These are phyloP conservation scores for Eupsittula cactorum DNA, from an alignment of 2,113 vertebrate species.

Conservation along the genomic window DNA sequence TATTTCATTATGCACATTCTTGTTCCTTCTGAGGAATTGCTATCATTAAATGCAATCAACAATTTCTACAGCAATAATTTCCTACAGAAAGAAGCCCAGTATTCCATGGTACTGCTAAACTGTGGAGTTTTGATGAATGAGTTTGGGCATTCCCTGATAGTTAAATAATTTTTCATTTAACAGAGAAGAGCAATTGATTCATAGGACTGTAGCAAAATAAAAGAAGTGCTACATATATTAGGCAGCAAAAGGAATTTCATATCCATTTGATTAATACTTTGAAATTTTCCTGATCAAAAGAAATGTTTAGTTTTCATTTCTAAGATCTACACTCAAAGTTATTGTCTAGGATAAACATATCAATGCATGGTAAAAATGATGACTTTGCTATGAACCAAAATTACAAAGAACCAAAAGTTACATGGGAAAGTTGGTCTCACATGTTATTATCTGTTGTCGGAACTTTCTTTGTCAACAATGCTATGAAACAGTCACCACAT, in stretches of 20 bases:
- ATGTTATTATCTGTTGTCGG: not conserved
- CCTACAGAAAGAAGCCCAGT: not conserved
- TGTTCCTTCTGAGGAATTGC: not conserved
- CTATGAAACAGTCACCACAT: not conserved
- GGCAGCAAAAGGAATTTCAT: not conserved
- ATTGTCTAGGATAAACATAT: not conserved
- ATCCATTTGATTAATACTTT: not conserved
- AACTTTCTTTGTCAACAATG: not conserved
- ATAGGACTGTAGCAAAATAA: not conserved
- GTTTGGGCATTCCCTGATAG: slow-evolving; percentile 1
- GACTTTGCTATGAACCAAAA: not conserved
- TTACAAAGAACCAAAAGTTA: not conserved
- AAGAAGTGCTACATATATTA: not conserved
- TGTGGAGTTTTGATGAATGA: slow-evolving; percentile 34
- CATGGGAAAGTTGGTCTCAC: not conserved
- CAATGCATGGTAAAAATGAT: not conserved
- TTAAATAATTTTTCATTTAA: slow-evolving; percentile 32
- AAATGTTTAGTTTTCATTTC: not conserved
- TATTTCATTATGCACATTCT: not conserved
- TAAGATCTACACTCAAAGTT: not conserved
- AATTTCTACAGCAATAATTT: slow-evolving; percentile 24
- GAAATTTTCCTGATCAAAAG: not conserved
- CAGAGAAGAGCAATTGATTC: slow-evolving; percentile 18
- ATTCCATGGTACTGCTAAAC: not conserved
- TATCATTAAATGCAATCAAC: slow-evolving; percentile 28